Evolutionary conservation across 92 coral and sea anemone genomes (phyloP).

Genomic region (Palythoa grandis): DNA sequence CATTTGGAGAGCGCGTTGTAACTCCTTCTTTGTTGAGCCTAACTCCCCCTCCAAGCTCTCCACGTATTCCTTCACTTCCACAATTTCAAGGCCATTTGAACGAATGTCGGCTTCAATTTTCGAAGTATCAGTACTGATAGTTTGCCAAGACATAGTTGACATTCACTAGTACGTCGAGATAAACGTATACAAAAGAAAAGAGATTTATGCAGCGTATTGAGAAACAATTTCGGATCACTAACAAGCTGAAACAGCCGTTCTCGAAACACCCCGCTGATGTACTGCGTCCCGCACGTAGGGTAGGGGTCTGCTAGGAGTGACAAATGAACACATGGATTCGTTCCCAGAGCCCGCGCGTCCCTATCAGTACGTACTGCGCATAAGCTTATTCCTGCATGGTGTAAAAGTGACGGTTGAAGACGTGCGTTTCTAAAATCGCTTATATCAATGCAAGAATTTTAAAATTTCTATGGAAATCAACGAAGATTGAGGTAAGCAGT

Average conservation of each 20-base stretch:
- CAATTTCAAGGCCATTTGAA: constrained; percentile 2
- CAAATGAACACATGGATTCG: not conserved
- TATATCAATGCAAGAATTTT: not conserved
- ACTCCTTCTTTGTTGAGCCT: constrained; percentile 5
- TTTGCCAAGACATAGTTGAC: not conserved
- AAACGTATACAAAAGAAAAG: not conserved
- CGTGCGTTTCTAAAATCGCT: not conserved
- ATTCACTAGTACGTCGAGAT: not conserved
- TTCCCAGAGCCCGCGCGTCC: not conserved
- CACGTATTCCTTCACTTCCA: constrained; percentile 7
- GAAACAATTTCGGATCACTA: not conserved
- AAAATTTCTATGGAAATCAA: not conserved
- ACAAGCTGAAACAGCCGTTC: constrained; percentile 1
- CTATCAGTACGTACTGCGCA: constrained; percentile 2
- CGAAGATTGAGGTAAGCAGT: constrained; percentile 3
- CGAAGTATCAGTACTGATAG: not conserved
- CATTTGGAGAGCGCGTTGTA: constrained; percentile 8
- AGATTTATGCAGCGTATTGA: not conserved
- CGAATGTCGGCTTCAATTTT: constrained; percentile 5
- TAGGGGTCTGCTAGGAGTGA: too few relatives aligned
- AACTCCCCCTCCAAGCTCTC: not conserved
- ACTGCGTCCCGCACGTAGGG: not conserved
- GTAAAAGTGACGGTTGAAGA: constrained; percentile 7
- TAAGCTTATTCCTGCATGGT: not conserved
- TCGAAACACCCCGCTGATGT: not conserved